phyloP scores from a whole-genome alignment of 2,888 invertebrate species.

The Ochropleura plecta region DNA sequence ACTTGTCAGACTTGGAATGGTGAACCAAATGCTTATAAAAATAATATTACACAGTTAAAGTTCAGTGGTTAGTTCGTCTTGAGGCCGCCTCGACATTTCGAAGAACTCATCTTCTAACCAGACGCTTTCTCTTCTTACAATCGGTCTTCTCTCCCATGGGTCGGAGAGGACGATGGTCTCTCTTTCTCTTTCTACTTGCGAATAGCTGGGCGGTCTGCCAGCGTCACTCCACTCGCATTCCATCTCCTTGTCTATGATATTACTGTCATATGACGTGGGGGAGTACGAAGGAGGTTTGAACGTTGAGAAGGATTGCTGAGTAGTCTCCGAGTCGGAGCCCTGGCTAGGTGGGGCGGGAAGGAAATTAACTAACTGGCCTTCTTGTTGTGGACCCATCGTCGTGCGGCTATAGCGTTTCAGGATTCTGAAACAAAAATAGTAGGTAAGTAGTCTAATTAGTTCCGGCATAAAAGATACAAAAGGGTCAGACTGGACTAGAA shows the following conservation, averaged over 20 bases:
- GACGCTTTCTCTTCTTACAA: conserved; percentile 90
- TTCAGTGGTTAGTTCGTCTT: conserved; percentile 97
- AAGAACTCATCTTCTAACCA: conserved; percentile 95
- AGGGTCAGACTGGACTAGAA: background rate
- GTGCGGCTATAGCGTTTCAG: conserved; percentile 92
- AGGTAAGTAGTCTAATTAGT: background rate
- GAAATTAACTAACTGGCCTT: conserved; percentile 94
- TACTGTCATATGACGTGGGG: conserved; percentile 88
- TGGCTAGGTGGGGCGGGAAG: conserved; percentile 91
- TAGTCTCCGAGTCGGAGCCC: conserved; percentile 83
- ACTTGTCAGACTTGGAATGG: conserved; percentile 77
- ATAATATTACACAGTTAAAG: conserved; percentile 86
- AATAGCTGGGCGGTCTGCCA: conserved; percentile 87
- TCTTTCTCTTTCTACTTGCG: conserved; percentile 84
- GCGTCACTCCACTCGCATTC: conserved; percentile 90
- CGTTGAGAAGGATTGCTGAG: conserved; percentile 88
- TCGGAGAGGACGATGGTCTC: conserved; percentile 86
- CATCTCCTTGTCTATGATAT: conserved; percentile 84
- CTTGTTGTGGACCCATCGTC: conserved; percentile 90
- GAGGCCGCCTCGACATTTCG: conserved; percentile 95
- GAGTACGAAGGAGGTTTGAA: conserved; percentile 89
- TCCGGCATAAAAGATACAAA: background rate
- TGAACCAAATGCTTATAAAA: conserved; percentile 61
- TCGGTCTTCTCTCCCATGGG: conserved; percentile 88
- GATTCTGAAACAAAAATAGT: conserved; percentile 79